Evolutionary conservation across 1,140 invertebrate genomes (phyloP), one percentile per base, ranked within the genome.

Genomic region (Drosophila ercepeae): DNA sequence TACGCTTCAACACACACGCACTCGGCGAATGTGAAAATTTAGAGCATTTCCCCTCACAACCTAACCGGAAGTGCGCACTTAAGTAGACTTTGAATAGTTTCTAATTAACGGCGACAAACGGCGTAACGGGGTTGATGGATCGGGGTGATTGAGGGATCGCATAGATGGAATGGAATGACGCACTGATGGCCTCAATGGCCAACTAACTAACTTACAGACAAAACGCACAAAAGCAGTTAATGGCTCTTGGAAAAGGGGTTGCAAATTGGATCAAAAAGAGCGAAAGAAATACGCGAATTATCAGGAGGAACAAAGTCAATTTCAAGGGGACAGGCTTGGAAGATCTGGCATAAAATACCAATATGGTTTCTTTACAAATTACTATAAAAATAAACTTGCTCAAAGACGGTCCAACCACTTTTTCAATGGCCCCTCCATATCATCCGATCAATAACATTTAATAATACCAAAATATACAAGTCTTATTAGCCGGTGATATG

Each of bases 31-130:
- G 44, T 48, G 39, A 16, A 42, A 42, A 42, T 42, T 42, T 18
- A 50, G 32, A 57, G 52, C 69, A 50, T 42, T 48, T 53, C 45
- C 71, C 48, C 44, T 13, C 46, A 42, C 27, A 32, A 74, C 76
- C 76, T 29, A 39, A 74, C 82, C 76, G 81, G 81, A 86, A 86
- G 51, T 74, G 73, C 73, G 81, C 82, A 86, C 81, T 86, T 86
- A 86, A 88, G 82, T 81, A 88, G 72, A 86, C 82, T 86, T 65
- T 88, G 81, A 86, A 86, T 86, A 88, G 81, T 88, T 86, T 86
- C 82, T 86, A 86, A 86, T 86, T 86, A 86, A 86, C 76, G 55
- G 29, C 67, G 79, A 84, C 79, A 84, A 63, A 72, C 79, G 60
- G 82, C 81, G 76, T 76, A 79, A 88, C 73, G 76, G 61, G 82